Evolutionary conservation across 2,113 vertebrate species (phyloP).

Genomic region (Desmodus rotundus): DNA sequence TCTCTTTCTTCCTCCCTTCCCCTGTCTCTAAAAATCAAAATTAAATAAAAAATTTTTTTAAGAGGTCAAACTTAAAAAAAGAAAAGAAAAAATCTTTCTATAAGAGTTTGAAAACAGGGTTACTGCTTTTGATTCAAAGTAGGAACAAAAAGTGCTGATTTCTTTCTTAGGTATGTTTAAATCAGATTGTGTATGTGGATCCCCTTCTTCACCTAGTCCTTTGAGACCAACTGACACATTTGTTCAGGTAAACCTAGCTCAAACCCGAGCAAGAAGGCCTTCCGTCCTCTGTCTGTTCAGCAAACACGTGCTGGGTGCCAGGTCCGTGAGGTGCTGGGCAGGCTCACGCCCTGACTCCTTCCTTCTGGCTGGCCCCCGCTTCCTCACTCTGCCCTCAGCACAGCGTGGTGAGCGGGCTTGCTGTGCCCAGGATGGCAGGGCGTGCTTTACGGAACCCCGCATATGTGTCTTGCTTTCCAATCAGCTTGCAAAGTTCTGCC

Average conservation of each 20-base stretch:
- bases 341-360: neutral
- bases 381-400: rapidly evolving
- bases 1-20: too few species aligned
- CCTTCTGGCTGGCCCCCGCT: neutral
- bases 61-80: too few species aligned
- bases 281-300: neutral
- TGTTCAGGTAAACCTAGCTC: conserved; percentile 83
- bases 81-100: neutral
- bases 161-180: conserved; percentile 80
- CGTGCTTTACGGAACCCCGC: neutral
- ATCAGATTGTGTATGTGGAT: conserved; percentile 77
- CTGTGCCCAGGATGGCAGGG: neutral
- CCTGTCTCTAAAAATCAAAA: too few species aligned
- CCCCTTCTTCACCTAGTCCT: conserved; percentile 75
- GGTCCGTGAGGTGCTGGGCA: neutral
- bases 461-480: neutral
- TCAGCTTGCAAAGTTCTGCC: conserved; percentile 19
- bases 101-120: neutral
- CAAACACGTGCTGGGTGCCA: neutral
- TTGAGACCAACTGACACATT: conserved; percentile 79
- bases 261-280: neutral
- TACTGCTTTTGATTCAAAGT: conserved; percentile 22
- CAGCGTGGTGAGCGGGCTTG: neutral
- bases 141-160: conserved; percentile 43
- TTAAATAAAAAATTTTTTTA: too few species aligned